A percentile compares a stretch with the other conserved stretches of the same genome.
Evolutionary conservation across 2,888 invertebrate species (phyloP).

Genomic region (Odontocerum albicorne): DNA sequence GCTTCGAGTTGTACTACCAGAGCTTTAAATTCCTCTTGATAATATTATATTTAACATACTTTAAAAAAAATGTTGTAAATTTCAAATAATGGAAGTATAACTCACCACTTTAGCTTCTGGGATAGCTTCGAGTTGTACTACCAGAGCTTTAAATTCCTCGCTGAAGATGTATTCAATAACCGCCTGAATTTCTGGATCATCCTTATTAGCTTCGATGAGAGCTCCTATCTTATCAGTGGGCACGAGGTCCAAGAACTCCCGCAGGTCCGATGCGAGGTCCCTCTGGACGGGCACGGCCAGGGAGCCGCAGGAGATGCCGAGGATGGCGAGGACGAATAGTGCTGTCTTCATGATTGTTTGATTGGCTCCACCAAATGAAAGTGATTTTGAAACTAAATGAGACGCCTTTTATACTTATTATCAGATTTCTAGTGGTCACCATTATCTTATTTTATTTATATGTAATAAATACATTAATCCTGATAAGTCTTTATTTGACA

Average conservation of each 20-base stretch:
- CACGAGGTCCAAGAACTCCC: slow-evolving; percentile 10
- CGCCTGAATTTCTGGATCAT: slow-evolving; percentile 10
- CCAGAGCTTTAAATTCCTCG: slow-evolving; percentile 1
- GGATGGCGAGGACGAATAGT: too few relatives aligned
- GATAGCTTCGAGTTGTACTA: slow-evolving; percentile 5
- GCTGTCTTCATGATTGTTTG: too few relatives aligned
- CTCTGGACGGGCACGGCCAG: neutral
- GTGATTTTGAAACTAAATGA: too few relatives aligned
- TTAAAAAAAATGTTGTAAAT: too few relatives aligned
- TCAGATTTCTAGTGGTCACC: too few relatives aligned
- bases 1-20: slow-evolving; percentile 1
- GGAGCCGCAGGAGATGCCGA: too few relatives aligned
- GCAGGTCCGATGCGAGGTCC: slow-evolving; percentile 3
- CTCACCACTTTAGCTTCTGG: slow-evolving; percentile 14
- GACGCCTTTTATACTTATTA: too few relatives aligned
- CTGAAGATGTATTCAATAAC: slow-evolving; percentile 11
- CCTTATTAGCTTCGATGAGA: neutral
- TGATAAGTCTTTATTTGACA: too few relatives aligned
- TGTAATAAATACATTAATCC: too few relatives aligned
- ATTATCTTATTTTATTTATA: too few relatives aligned
- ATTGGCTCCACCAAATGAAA: neutral
- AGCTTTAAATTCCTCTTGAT: too few relatives aligned
- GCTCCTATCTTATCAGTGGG: slow-evolving; percentile 3
- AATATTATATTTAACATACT: too few relatives aligned
- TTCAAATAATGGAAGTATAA: neutral